These are phyloP conservation scores for Meganola albula DNA, from an alignment of 2,888 invertebrate genomes.

Conservation along the genomic window DNA sequence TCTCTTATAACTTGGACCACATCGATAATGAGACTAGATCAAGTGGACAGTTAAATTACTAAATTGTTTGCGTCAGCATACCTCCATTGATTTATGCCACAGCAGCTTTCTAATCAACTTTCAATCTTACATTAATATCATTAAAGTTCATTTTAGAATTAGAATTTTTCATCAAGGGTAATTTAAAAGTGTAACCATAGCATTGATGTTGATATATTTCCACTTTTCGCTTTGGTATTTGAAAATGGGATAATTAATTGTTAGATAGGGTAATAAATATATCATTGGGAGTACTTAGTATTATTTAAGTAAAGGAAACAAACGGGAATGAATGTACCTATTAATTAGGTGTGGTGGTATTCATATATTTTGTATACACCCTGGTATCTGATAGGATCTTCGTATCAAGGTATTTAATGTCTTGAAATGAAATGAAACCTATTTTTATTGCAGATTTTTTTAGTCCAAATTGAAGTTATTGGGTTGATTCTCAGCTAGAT, in stretches of 20 bases:
- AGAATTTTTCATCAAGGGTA: constrained; percentile 13
- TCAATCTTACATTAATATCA: constrained; percentile 5
- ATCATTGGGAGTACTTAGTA: constrained; percentile 17
- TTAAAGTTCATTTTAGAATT: constrained; percentile 9
- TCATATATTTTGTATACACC: too few species aligned
- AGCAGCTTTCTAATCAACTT: constrained; percentile 8
- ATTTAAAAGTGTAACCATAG: constrained; percentile 45
- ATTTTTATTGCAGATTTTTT: too few species aligned
- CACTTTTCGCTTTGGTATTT: constrained; percentile 43
- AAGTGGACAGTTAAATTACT: constrained; percentile 64
- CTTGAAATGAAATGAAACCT: too few species aligned
- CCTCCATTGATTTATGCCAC: constrained; percentile 50
- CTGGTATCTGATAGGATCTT: too few species aligned
- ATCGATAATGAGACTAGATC: constrained; percentile 52
- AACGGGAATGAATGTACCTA: too few species aligned
- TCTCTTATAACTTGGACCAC: constrained; percentile 14
- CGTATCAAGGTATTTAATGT: too few species aligned
- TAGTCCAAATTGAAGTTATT: too few species aligned
- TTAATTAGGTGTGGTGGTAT: too few species aligned
- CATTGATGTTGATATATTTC: constrained; percentile 49
- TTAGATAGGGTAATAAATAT: constrained; percentile 29
- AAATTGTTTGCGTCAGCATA: constrained; percentile 58
- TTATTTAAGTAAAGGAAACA: constrained; percentile 8
- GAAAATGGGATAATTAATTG: constrained; percentile 38
- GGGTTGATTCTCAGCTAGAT: too few species aligned